Conservation (phyloP, 2,113 vertebrate genomes). For the Aythya baeri region DNA sequence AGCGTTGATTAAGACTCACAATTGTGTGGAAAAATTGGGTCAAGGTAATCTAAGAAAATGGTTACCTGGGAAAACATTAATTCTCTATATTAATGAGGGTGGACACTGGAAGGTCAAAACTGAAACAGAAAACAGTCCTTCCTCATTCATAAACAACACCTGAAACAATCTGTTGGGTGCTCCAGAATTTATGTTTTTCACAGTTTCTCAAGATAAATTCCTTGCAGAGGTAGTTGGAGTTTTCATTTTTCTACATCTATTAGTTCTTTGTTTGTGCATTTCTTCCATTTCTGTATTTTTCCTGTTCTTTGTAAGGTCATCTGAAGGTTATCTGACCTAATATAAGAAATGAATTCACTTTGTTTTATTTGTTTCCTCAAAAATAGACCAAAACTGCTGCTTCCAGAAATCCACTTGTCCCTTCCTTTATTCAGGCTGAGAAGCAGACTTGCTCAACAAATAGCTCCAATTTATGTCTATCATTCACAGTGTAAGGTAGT, state of each 20-base stretch:
- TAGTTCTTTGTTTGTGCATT: not conserved
- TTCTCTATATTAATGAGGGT: not conserved
- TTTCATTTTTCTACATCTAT: not conserved
- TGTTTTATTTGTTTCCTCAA: slow-evolving; percentile 3
- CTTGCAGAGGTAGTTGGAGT: not conserved
- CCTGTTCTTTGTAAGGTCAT: not conserved
- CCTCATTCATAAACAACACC: not conserved
- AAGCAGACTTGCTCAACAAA: slow-evolving; percentile 37
- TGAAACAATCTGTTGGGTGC: not conserved
- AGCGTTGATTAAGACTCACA: not conserved
- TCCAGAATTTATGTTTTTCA: not conserved
- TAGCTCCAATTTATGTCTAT: slow-evolving; percentile 49
- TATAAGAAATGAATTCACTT: not conserved
- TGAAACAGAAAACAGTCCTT: not conserved
- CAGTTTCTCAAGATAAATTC: not conserved
- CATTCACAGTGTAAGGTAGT: not conserved
- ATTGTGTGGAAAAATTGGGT: not conserved
- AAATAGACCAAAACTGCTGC: not conserved
- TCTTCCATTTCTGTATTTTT: not conserved
- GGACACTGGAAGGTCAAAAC: not conserved
- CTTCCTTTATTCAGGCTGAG: slow-evolving; percentile 2
- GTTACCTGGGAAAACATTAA: not conserved
- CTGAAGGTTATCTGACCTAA: not conserved
- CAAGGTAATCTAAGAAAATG: not conserved
- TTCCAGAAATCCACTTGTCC: not conserved